phyloP scores from a whole-genome alignment of 2,113 vertebrate genomes.

The Carassius auratus region DNA sequence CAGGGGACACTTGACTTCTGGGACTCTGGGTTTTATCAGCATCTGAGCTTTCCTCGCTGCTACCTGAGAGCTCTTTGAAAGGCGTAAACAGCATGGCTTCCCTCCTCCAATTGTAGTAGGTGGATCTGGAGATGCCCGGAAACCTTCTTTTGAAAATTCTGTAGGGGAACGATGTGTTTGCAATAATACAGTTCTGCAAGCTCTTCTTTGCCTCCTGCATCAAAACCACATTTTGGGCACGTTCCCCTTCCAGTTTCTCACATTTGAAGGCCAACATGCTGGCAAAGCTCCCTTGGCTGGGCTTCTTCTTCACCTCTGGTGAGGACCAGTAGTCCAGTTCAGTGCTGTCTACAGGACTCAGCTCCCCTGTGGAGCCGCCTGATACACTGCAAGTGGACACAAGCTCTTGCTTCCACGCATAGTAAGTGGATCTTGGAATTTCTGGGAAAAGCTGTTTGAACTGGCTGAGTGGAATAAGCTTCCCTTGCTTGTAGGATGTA shows the following conservation, averaged over 20 bases:
- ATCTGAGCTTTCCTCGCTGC: conserved; percentile 73
- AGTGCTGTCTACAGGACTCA: conserved; percentile 72
- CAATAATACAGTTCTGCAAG: conserved; percentile 88
- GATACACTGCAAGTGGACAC: conserved; percentile 73
- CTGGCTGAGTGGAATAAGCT: conserved; percentile 85
- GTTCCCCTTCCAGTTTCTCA: conserved; percentile 69
- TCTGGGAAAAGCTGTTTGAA: conserved; percentile 92
- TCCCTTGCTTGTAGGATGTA: conserved; percentile 85
- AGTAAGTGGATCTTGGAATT: conserved; percentile 93
- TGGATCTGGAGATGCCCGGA: conserved; percentile 93
- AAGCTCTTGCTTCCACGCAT: conserved; percentile 96
- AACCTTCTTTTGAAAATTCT: conserved; percentile 90
- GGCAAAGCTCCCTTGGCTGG: conserved; percentile 64
- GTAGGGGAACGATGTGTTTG: conserved; percentile 88
- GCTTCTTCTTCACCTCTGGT: conserved; percentile 66
- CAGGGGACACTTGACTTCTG: conserved; percentile 53
- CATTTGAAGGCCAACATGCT: conserved; percentile 66
- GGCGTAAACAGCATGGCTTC: conserved; percentile 87
- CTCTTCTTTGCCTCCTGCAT: conserved; percentile 93
- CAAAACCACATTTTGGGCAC: conserved; percentile 72
- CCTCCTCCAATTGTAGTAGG: conserved; percentile 96
- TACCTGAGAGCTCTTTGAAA: conserved; percentile 74
- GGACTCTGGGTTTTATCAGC: conserved; percentile 73
- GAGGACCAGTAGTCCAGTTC: conserved; percentile 78
- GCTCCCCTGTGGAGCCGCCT: conserved; percentile 68